Evolutionary conservation across 2,888 invertebrate genomes (phyloP).

Genomic region (Mythimna lalbum): DNA sequence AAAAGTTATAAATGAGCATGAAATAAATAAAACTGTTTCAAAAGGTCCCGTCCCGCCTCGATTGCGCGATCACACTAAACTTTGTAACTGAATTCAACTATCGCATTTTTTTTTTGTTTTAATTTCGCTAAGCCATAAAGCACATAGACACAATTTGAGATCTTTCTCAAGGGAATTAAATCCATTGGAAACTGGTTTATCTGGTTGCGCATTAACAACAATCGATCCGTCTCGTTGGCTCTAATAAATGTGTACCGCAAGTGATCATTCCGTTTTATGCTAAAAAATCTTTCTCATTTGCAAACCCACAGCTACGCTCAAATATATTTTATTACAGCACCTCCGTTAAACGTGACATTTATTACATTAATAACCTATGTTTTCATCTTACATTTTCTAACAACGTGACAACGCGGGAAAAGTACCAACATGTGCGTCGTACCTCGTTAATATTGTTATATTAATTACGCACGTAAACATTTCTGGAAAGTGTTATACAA

Average conservation of each 20-base stretch:
- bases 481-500: conserved; percentile 69
- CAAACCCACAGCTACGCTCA: conserved; percentile 29
- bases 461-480: conserved; percentile 66
- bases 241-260: conserved; percentile 49
- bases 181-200: conserved; percentile 72
- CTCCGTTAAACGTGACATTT: conserved; percentile 55
- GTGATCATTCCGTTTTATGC: conserved; percentile 33
- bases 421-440: conserved; percentile 42
- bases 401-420: conserved; percentile 56
- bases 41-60: conserved; percentile 28
- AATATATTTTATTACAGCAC: conserved; percentile 41
- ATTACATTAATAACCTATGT: conserved; percentile 53
- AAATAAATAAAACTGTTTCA: conserved; percentile 42
- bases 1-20: conserved; percentile 34
- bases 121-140: conserved; percentile 58
- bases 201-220: conserved; percentile 71
- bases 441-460: conserved; percentile 59
- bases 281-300: conserved; percentile 46
- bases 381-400: conserved; percentile 55
- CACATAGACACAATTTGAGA: conserved; percentile 64
- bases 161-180: conserved; percentile 71
- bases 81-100: conserved; percentile 29
- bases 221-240: conserved; percentile 63
- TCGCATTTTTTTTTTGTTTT: conserved; percentile 32
- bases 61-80: conserved; percentile 30